phyloP scores from a whole-genome alignment of 2,797 vertebrate species.

The Pangasius sanitwongsei region DNA sequence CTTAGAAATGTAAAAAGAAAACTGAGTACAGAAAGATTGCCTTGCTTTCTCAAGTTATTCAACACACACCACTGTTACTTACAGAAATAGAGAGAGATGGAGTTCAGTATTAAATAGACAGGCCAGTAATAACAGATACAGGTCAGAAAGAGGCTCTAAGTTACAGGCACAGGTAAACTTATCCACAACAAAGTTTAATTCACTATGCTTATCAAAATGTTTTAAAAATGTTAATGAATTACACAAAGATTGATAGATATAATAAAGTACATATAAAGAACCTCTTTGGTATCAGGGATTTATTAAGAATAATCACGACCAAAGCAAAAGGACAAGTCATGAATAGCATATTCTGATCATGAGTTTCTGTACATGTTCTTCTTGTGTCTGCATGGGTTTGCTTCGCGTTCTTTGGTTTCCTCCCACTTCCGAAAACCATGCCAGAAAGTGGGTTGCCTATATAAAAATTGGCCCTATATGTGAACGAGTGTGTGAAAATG shows the following conservation, averaged over 20 bases:
- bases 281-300: background rate
- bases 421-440: too few species aligned
- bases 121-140: background rate
- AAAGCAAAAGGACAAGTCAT: background rate
- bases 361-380: background rate
- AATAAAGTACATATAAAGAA: background rate
- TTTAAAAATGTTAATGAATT: too few species aligned
- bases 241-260: background rate
- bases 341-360: background rate
- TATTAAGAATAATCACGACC: background rate
- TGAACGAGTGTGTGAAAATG: background rate
- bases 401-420: background rate
- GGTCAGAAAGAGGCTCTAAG: background rate
- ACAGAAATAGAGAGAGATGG: background rate
- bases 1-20: background rate
- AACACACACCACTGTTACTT: background rate
- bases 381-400: background rate
- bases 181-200: background rate
- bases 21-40: background rate
- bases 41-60: background rate
- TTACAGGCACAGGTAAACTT: background rate
- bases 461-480: background rate
- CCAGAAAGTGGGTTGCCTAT: background rate
- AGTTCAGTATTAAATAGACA: slow-evolving; percentile 1
- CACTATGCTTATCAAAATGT: background rate